Conservation (phyloP, 2,888 invertebrate genomes). For the Mythimna ferrago region DNA sequence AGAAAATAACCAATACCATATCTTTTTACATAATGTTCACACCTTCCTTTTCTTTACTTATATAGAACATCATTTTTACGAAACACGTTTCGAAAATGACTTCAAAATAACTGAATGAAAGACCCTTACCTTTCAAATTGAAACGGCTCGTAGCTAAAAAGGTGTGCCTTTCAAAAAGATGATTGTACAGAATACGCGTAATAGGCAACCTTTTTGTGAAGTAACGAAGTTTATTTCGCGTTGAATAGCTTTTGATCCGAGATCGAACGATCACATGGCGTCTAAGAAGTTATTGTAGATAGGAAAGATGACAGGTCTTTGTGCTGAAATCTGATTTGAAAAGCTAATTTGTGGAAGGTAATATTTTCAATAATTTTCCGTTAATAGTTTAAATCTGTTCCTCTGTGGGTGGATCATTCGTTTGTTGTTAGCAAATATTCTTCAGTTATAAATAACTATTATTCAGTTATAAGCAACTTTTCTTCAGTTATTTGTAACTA, state of each 20-base stretch:
- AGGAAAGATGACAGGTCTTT: conserved; percentile 6
- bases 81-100: conserved; percentile 25
- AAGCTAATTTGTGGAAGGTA: conserved; percentile 32
- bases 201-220: conserved; percentile 48
- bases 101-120: conserved; percentile 34
- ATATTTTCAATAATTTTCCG: background rate
- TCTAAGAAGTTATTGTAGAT: conserved; percentile 38
- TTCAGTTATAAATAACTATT: too few species aligned
- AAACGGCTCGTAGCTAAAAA: conserved; percentile 49
- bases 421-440: too few species aligned
- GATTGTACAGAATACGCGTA: conserved; percentile 40
- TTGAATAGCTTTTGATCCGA: conserved; percentile 48
- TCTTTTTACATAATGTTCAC: background rate
- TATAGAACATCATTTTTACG: background rate
- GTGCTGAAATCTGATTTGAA: conserved; percentile 32
- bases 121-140: conserved; percentile 34
- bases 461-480: too few species aligned
- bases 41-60: background rate
- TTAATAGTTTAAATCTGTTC: too few species aligned
- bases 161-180: conserved; percentile 36
- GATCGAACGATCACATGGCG: conserved; percentile 48
- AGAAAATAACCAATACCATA: background rate
- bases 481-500: too few species aligned
- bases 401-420: too few species aligned
- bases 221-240: conserved; percentile 57